Evolutionary conservation across 2,797 vertebrate species (phyloP).

Genomic region (Rhinichthys osculus): DNA sequence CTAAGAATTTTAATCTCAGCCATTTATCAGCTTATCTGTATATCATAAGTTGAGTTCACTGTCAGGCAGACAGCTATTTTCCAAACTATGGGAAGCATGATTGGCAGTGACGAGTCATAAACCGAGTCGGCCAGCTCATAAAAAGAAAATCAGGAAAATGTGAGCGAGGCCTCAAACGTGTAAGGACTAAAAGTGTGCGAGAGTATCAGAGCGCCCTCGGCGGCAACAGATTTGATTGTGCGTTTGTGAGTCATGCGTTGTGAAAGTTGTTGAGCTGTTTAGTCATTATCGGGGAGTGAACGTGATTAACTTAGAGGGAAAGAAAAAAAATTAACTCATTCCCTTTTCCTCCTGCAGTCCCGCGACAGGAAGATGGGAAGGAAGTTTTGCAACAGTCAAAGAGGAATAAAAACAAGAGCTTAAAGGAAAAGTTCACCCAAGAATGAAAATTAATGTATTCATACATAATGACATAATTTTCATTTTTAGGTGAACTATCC

Average conservation of each 20-base stretch:
- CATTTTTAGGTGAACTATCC: neutral
- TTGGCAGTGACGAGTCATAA: slow-evolving; percentile 43
- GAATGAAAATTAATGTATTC: neutral
- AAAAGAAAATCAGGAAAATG: slow-evolving; percentile 59
- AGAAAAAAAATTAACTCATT: slow-evolving; percentile 42
- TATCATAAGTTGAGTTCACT: slow-evolving; percentile 3
- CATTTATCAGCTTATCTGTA: neutral
- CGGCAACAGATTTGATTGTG: slow-evolving; percentile 19
- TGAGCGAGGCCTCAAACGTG: slow-evolving; percentile 55
- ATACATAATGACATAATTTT: neutral
- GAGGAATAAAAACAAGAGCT: slow-evolving; percentile 45
- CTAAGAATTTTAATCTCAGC: neutral
- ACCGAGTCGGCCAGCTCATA: slow-evolving; percentile 42
- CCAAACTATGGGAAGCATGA: slow-evolving; percentile 51
- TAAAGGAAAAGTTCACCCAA: neutral
- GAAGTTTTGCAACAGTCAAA: slow-evolving; percentile 39
- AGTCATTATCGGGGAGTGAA: slow-evolving; percentile 57
- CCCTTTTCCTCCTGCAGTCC: slow-evolving; percentile 44
- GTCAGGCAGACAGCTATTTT: slow-evolving; percentile 9
- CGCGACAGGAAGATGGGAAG: slow-evolving; percentile 11
- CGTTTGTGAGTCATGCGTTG: slow-evolving; percentile 54
- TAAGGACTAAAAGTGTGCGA: slow-evolving; percentile 54
- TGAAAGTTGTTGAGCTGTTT: slow-evolving; percentile 60
- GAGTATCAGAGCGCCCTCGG: slow-evolving; percentile 19
- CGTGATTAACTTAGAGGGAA: slow-evolving; percentile 27